phyloP scores from a whole-genome alignment of 2,888 invertebrate species.

The Lycaena phlaeas region DNA sequence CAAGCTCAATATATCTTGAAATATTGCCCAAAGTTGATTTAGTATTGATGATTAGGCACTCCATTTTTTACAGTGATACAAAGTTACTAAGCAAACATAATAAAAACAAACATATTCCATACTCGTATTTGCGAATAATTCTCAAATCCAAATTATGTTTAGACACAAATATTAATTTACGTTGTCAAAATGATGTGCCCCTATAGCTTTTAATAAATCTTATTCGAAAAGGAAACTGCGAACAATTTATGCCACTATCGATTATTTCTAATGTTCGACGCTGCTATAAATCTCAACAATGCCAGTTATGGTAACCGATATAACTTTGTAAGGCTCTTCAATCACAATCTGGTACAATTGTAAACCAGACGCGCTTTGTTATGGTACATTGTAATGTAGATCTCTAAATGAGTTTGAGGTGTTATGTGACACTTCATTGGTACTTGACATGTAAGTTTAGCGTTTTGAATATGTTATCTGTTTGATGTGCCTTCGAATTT shows the following conservation, averaged over 20 bases:
- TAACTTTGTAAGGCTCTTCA: conserved; percentile 10
- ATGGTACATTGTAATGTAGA: neutral
- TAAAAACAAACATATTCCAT: too few species aligned
- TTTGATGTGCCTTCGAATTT: too few species aligned
- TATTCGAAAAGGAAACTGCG: conserved; percentile 1
- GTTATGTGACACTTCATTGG: neutral
- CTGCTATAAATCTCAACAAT: conserved; percentile 9
- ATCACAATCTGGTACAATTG: neutral
- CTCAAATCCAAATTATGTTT: conserved; percentile 22
- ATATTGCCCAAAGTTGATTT: too few species aligned
- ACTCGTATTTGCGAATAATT: too few species aligned
- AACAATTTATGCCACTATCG: conserved; percentile 4
- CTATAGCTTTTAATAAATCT: neutral
- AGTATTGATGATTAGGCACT: too few species aligned
- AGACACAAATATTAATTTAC: conserved; percentile 14
- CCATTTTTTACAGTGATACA: too few species aligned
- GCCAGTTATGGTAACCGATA: conserved; percentile 4
- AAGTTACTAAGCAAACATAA: too few species aligned
- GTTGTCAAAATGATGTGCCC: too few species aligned
- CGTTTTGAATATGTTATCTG: too few species aligned
- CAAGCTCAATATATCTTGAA: too few species aligned
- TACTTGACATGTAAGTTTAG: too few species aligned
- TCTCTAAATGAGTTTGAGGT: neutral
- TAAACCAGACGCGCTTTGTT: neutral
- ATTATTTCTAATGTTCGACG: conserved; percentile 8